phyloP scores from a whole-genome alignment of 2,113 vertebrate species.

The Martes martes region DNA sequence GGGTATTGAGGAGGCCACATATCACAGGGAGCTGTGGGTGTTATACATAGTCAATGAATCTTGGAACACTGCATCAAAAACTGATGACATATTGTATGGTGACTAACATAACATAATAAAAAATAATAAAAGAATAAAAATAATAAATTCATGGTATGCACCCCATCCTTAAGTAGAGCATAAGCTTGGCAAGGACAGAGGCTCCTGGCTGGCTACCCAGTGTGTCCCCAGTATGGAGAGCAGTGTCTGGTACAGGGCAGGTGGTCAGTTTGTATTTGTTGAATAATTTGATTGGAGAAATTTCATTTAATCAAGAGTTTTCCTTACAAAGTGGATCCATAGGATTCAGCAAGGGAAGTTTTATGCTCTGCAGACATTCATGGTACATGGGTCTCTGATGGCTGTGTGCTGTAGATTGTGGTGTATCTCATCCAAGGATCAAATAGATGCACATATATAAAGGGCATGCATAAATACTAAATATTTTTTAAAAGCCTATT shows the following conservation, averaged over 20 bases:
- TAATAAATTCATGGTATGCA: background rate
- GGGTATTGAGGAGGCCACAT: too few species aligned
- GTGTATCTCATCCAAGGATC: background rate
- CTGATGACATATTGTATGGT: too few species aligned
- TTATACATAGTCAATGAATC: too few species aligned
- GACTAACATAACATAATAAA: too few species aligned
- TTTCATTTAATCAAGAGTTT: background rate
- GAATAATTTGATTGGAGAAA: background rate
- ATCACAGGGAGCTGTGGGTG: too few species aligned
- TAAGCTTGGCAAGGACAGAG: background rate
- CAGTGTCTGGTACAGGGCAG: accelerated
- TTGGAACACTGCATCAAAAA: too few species aligned
- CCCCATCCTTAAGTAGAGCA: background rate
- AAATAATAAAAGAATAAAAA: too few species aligned
- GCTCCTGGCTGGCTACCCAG: background rate
- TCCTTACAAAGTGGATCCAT: background rate
- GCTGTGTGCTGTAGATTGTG: background rate
- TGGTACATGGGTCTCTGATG: background rate
- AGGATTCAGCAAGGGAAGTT: background rate
- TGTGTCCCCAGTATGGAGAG: background rate
- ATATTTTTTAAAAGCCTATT: background rate
- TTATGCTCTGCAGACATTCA: background rate
- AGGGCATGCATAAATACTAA: background rate
- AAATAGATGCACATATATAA: background rate
- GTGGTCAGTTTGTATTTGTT: background rate